A percentile compares a stretch with the other conserved stretches of the same genome.
Conservation (phyloP, 2,888 invertebrate genomes). For the Coecobrya sp. region DNA sequence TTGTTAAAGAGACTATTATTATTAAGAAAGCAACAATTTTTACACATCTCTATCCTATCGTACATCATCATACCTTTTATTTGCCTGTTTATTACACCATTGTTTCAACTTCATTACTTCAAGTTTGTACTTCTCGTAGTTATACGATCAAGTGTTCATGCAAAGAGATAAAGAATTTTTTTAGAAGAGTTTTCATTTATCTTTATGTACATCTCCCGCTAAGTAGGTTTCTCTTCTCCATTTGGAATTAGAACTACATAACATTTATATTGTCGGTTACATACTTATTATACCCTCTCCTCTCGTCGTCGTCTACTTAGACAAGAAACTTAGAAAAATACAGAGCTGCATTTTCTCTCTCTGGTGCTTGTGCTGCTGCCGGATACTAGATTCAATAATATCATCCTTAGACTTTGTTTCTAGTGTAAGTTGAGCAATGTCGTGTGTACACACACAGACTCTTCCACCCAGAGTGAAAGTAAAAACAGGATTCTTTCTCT, state of each 20-base stretch:
- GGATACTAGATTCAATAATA: neutral
- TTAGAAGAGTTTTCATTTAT: slow-evolving; percentile 11
- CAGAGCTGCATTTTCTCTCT: too few relatives aligned
- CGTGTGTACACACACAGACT: neutral
- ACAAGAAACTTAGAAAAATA: neutral
- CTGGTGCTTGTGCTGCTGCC: too few relatives aligned
- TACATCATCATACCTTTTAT: neutral
- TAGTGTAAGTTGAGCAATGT: neutral
- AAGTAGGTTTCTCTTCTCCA: slow-evolving; percentile 27
- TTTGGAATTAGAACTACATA: slow-evolving; percentile 1
- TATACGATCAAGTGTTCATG: slow-evolving; percentile 1
- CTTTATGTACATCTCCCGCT: slow-evolving; percentile 14
- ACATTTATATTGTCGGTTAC: neutral
- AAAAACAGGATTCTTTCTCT: slow-evolving; percentile 45
- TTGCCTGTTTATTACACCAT: neutral
- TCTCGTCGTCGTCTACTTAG: neutral
- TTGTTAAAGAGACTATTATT: too few relatives aligned
- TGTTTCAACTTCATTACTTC: slow-evolving; percentile 22
- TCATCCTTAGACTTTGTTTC: neutral
- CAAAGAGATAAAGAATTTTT: neutral
- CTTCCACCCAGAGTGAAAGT: slow-evolving; percentile 26
- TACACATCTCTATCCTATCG: too few relatives aligned
- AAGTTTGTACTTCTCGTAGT: neutral
- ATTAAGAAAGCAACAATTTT: too few relatives aligned
- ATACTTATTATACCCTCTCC: neutral